Percentiles rank a stretch among this genome's conserved stretches.
These are phyloP conservation scores for Drosophila biarmipes DNA, from an alignment of 1,140 invertebrate genomes.

Conservation along the genomic window DNA sequence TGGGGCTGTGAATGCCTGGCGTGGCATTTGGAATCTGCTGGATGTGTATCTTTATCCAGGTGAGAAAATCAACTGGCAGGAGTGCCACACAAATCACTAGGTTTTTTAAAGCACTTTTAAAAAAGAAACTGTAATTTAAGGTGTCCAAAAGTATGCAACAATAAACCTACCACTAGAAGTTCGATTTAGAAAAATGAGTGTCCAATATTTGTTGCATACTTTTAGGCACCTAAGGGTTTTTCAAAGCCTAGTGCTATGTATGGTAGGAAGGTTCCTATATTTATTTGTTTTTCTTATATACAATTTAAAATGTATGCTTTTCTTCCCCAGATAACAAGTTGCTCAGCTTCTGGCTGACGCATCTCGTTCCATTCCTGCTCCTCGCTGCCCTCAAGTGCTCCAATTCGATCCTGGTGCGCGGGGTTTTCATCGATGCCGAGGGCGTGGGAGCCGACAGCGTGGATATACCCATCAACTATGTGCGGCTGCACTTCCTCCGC, in stretches of 20 bases:
- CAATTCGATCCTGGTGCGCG: constrained; percentile 92
- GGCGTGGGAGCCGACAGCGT: constrained; percentile 92
- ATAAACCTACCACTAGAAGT: too few relatives aligned
- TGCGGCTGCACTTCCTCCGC: constrained; percentile 90
- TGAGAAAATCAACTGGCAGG: constrained; percentile 56
- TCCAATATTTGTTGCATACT: too few relatives aligned
- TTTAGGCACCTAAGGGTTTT: too few relatives aligned
- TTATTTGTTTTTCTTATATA: background rate
- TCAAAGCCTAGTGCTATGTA: too few relatives aligned
- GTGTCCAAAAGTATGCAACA: too few relatives aligned
- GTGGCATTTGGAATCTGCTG: constrained; percentile 92
- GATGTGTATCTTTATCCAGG: constrained; percentile 92
- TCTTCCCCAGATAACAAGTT: constrained; percentile 87
- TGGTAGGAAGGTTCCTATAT: background rate
- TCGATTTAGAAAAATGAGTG: too few relatives aligned
- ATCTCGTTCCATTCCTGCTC: constrained; percentile 89
- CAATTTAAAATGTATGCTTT: background rate
- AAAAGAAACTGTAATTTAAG: too few relatives aligned
- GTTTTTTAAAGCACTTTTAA: too few relatives aligned
- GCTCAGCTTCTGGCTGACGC: constrained; percentile 91
- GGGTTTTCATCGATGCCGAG: constrained; percentile 93
- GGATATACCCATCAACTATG: constrained; percentile 92
- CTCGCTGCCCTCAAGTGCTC: constrained; percentile 92
- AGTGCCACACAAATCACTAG: too few relatives aligned
- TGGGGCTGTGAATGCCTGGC: constrained; percentile 94